A percentile compares a stretch with the other conserved stretches of the same genome.
Conservation (phyloP, 1,140 invertebrate species). For the Cylas formicarius region DNA sequence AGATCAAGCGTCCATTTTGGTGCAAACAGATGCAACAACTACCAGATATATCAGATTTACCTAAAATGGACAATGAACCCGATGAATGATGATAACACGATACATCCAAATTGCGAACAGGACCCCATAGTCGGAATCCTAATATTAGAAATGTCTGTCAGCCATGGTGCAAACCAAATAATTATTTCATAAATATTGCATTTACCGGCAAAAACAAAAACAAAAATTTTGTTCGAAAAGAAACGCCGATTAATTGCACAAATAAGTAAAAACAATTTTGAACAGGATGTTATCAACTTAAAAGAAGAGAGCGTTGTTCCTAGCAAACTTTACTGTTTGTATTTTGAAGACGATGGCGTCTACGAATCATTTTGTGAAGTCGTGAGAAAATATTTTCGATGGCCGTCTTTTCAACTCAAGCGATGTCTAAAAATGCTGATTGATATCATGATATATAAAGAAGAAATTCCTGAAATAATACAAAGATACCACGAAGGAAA, state of each 20-base stretch:
- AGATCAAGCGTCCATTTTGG: no score
- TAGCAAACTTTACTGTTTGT: conserved; percentile 2
- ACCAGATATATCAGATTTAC: no score
- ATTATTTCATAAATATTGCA: conserved; percentile 7
- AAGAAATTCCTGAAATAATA: conserved; percentile 8
- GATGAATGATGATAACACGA: not conserved
- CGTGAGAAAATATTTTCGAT: no score
- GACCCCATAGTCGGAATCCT: conserved; percentile 13
- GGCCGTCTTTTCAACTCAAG: no score
- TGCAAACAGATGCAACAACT: no score
- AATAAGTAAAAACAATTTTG: conserved; percentile 8
- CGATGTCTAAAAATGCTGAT: no score
- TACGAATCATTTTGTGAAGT: conserved; percentile 4
- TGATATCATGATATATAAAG: no score
- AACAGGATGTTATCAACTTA: conserved; percentile 8
- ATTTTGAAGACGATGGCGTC: not conserved
- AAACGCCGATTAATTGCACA: conserved; percentile 10
- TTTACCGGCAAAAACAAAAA: conserved; percentile 13
- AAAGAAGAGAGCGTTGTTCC: conserved; percentile 4
- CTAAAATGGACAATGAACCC: no score
- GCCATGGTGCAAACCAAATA: conserved; percentile 17
- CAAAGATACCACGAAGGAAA: conserved; percentile 7
- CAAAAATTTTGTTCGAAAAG: conserved; percentile 14
- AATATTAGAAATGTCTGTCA: conserved; percentile 8
- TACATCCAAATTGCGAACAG: conserved; percentile 13